Conservation (phyloP, 2,888 invertebrate species). For the Andrena dorsata region DNA sequence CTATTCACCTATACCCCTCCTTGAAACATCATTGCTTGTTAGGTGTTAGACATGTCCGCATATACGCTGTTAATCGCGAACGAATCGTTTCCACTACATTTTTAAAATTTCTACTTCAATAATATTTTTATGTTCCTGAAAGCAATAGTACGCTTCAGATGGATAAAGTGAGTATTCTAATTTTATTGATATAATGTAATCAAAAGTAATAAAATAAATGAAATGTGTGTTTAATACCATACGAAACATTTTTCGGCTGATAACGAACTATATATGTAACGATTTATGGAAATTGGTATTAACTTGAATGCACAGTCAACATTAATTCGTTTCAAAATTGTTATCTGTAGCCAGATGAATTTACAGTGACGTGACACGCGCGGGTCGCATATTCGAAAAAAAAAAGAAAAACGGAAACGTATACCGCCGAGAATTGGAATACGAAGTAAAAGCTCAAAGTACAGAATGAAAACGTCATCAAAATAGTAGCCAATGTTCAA, state of each 20-base stretch:
- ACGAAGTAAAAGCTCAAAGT: conserved; percentile 27
- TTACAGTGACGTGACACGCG: conserved; percentile 19
- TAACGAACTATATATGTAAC: conserved; percentile 6
- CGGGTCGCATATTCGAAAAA: conserved; percentile 6
- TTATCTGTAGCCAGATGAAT: conserved; percentile 32
- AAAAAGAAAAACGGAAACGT: not conserved
- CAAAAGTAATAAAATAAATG: not conserved
- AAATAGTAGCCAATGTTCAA: not conserved
- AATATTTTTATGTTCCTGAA: too few species aligned
- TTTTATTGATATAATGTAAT: conserved; percentile 1
- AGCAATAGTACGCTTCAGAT: too few species aligned
- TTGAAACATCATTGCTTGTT: too few species aligned
- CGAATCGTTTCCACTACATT: too few species aligned
- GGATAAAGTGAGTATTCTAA: too few species aligned
- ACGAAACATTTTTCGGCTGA: conserved; percentile 1
- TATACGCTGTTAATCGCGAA: too few species aligned
- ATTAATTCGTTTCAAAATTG: conserved; percentile 34
- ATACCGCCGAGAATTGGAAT: conserved; percentile 12
- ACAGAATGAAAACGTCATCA: conserved; percentile 9
- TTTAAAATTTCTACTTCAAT: too few species aligned
- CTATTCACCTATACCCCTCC: too few species aligned
- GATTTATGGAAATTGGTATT: conserved; percentile 23
- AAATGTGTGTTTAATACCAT: not conserved
- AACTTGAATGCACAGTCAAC: conserved; percentile 25
- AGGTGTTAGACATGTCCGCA: too few species aligned